Conservation (phyloP, 2,888 invertebrate species). For the Caenorhabditis sp. region DNA sequence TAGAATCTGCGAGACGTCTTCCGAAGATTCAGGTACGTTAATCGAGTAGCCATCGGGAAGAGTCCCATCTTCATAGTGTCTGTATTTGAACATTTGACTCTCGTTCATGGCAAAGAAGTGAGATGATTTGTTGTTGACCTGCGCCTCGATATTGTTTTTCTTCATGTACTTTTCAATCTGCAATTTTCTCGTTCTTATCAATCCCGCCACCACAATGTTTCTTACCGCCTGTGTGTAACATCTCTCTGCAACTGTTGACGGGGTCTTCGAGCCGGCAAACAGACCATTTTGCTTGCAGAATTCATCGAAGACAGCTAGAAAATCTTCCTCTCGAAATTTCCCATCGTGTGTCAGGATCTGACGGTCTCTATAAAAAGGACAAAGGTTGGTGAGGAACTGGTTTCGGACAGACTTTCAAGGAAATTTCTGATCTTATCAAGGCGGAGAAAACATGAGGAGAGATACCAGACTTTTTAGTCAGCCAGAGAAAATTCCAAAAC, state of each 20-base stretch:
- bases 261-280: conserved; percentile 42
- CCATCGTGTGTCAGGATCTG: conserved; percentile 65
- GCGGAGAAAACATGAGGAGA: conserved; percentile 18
- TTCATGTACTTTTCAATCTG: conserved; percentile 61
- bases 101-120: conserved; percentile 67
- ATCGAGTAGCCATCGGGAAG: conserved; percentile 62
- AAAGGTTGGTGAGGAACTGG: conserved; percentile 22
- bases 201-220: conserved; percentile 2
- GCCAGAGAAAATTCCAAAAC: background rate
- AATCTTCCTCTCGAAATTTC: conserved; percentile 63
- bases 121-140: conserved; percentile 50
- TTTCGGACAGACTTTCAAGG: conserved; percentile 27
- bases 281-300: conserved; percentile 45
- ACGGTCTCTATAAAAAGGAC: conserved; percentile 55
- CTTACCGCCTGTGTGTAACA: conserved; percentile 63
- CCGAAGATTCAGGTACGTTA: conserved; percentile 36
- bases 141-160: conserved; percentile 64
- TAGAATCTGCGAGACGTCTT: conserved; percentile 43
- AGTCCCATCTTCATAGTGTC: conserved; percentile 44
- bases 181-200: conserved; percentile 33
- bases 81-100: conserved; percentile 64
- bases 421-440: conserved; percentile 53
- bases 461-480: conserved; percentile 9
- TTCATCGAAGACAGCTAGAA: conserved; percentile 58
- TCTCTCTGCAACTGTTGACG: conserved; percentile 57